Evolutionary conservation across 2,797 vertebrate species (phyloP), one percentile per base, ranked within the genome.

Genomic region (Dipus sagitta): DNA sequence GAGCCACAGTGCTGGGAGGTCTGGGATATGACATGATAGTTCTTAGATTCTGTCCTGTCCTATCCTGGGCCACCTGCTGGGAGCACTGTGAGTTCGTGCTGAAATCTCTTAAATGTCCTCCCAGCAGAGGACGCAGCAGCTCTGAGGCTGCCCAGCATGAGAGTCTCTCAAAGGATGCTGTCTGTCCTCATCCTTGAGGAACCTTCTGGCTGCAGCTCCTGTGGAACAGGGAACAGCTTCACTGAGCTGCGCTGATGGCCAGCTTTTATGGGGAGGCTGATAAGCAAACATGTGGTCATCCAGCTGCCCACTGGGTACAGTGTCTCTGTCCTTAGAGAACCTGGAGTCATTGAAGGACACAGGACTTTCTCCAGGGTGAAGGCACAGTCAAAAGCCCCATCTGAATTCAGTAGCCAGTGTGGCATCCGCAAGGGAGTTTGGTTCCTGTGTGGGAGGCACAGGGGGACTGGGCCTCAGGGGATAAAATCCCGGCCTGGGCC

Each of bases 1-100:
- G 24, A 2, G 34, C 42, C 26, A 10, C 34, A 32, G 65, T 30
- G 47, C 21, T 67, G 26, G 74, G 54, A 71, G 30, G 64, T 24
- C 58, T 68, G 79, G 58, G 58, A 10, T 4, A 0, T 58, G 65
- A 58, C 34, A 11, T 0, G 0, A 0, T 23, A 14, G 65, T 72
- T 60, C 21, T 34, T 6, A n/a, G 70, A 64, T 65, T 8, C 24
- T 21, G 21, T 64, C 38, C 65, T 13, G 2, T 30, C 62, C 28
- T 1, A 0, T 23, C 42, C 64, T 71, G 54, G 62, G 62, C 24
- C 78, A 10, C 26, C 4, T 14, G 17, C 14, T 18, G 11, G 68
- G 70, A 80, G 68, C 20, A 13, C 52, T 15, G 0, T 26, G 38
- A 54, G 23, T 68, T 13, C 8, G 10, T 26, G 20, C 72, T 82